phyloP scores from a whole-genome alignment of 2,113 vertebrate species.

The Mustela nigripes region DNA sequence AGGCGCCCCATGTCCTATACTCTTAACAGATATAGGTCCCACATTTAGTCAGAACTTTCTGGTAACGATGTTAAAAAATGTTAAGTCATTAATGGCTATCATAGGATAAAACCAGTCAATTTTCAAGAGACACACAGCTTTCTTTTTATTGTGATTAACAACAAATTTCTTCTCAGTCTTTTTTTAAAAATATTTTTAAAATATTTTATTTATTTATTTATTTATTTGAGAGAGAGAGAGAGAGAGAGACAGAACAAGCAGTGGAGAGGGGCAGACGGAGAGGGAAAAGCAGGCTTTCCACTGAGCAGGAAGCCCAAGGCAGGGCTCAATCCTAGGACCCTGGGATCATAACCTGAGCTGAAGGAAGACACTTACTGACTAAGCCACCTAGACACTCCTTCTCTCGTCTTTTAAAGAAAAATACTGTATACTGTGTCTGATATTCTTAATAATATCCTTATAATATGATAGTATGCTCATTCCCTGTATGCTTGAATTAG shows the following conservation, averaged over 20 bases:
- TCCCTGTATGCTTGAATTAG: background rate
- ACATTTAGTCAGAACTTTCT: constrained; percentile 11
- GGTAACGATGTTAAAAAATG: background rate
- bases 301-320: background rate
- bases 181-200: no score
- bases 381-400: background rate
- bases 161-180: background rate
- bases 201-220: background rate
- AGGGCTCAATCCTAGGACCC: background rate
- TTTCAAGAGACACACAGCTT: background rate
- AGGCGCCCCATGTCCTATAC: background rate
- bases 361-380: background rate
- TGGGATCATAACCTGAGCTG: background rate
- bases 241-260: background rate
- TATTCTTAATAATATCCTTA: background rate
- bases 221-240: background rate
- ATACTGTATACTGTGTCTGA: background rate
- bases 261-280: no score
- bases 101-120: background rate
- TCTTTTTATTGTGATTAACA: constrained; percentile 30
- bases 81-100: background rate
- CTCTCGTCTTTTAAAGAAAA: background rate
- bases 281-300: background rate
- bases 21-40: background rate
- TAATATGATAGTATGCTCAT: background rate